Conservation (phyloP, 2,797 vertebrate genomes). For the Sebastiscus tertius region DNA sequence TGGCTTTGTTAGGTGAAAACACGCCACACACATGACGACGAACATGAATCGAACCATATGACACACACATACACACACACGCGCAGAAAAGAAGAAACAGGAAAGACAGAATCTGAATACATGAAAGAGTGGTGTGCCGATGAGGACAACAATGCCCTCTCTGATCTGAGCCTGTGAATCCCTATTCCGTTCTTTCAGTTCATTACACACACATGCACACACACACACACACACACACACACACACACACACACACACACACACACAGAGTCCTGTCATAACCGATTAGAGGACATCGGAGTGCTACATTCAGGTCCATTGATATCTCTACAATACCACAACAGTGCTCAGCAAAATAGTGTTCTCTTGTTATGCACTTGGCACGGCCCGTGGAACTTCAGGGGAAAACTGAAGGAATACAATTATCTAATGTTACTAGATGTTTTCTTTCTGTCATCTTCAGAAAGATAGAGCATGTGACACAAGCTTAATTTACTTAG, state of each 20-base stretch:
- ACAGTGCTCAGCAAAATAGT: conserved; percentile 37
- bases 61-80: background rate
- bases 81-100: background rate
- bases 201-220: conserved; percentile 51
- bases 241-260: conserved; percentile 44
- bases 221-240: conserved; percentile 45
- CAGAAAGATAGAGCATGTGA: background rate
- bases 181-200: conserved; percentile 39
- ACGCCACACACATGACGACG: background rate
- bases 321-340: conserved; percentile 48
- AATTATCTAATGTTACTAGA: conserved; percentile 17
- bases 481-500: background rate
- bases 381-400: conserved; percentile 12
- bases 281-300: conserved; percentile 63
- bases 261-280: conserved; percentile 64
- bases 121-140: background rate
- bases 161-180: conserved; percentile 57
- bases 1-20: background rate
- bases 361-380: conserved; percentile 36
- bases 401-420: background rate
- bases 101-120: background rate
- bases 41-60: background rate
- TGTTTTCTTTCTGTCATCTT: background rate
- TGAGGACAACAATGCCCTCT: conserved; percentile 54
- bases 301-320: conserved; percentile 51